Conservation (phyloP, 2,797 vertebrate species). For the Chaetodon trifasciatus region DNA sequence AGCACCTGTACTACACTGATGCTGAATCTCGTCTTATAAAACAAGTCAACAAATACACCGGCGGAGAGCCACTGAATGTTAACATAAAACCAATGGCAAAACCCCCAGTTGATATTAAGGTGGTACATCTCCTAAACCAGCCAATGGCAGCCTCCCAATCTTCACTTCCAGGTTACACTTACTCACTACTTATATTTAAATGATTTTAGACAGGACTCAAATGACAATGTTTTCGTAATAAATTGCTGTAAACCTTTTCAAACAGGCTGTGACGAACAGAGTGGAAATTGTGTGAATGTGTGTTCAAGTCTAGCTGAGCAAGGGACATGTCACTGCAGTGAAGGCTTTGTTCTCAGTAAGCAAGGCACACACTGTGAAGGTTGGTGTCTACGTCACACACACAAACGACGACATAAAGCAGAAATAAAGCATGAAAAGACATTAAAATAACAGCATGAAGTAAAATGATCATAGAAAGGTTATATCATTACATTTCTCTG, state of each 20-base stretch:
- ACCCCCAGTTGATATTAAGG: conserved; percentile 84
- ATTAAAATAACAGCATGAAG: background rate
- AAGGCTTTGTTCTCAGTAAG: conserved; percentile 88
- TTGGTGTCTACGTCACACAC: conserved; percentile 62
- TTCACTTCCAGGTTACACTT: conserved; percentile 71
- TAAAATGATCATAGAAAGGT: background rate
- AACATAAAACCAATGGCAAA: conserved; percentile 78
- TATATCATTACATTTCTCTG: background rate
- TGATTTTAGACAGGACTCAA: background rate
- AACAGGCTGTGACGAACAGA: conserved; percentile 83
- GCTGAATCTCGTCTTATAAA: conserved; percentile 83
- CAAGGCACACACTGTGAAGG: conserved; percentile 91
- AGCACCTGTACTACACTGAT: conserved; percentile 89
- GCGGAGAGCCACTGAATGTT: conserved; percentile 83
- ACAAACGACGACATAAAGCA: background rate
- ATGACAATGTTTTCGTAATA: background rate
- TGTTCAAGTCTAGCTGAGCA: conserved; percentile 78
- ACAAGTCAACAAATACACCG: conserved; percentile 88
- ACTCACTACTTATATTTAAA: background rate
- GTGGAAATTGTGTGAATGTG: conserved; percentile 81
- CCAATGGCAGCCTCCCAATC: conserved; percentile 68
- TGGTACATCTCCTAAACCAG: conserved; percentile 88
- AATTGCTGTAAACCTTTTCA: conserved; percentile 15
- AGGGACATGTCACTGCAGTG: conserved; percentile 85
- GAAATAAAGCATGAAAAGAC: background rate